A percentile compares a stretch with the other conserved stretches of the same genome.
These are phyloP conservation scores for Trisateles emortualis DNA, from an alignment of 2,888 invertebrate species.

Conservation along the genomic window DNA sequence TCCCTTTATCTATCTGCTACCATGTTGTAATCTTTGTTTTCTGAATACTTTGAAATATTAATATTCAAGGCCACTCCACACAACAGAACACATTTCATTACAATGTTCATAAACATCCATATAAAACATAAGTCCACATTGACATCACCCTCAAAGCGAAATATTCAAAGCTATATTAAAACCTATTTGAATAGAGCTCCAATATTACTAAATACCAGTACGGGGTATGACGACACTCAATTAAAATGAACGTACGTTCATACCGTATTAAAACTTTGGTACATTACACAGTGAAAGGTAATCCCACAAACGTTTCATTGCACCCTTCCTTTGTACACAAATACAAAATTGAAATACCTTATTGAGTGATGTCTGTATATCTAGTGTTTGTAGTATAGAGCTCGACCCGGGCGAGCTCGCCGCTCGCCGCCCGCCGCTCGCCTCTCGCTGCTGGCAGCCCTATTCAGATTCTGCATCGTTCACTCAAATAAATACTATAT, in stretches of 20 bases:
- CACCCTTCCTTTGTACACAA: constrained; percentile 8
- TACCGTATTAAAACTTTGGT: neutral
- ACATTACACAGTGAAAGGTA: constrained; percentile 5
- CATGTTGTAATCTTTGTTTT: neutral
- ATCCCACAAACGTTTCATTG: constrained; percentile 9
- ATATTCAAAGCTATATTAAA: constrained; percentile 1
- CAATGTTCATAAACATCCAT: neutral
- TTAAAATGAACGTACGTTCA: constrained; percentile 11
- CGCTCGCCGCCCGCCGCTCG: neutral
- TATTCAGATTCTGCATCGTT: neutral
- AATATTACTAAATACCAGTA: neutral
- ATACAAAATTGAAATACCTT: constrained; percentile 12
- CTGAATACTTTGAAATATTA: neutral
- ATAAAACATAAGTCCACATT: neutral
- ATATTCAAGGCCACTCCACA: neutral
- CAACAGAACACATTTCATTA: neutral
- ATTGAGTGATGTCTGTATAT: constrained; percentile 6
- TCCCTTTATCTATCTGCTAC: too few species aligned
- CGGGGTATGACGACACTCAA: constrained; percentile 1
- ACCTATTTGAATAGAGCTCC: neutral
- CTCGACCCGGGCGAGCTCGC: constrained; percentile 1
- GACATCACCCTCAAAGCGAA: neutral
- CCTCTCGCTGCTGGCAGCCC: neutral
- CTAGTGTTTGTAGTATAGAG: constrained; percentile 3
- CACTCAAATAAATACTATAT: neutral